Percentiles rank a stretch among this genome's conserved stretches.
Conservation (phyloP, 2,888 invertebrate species). For the Balanococcus diminutus region DNA sequence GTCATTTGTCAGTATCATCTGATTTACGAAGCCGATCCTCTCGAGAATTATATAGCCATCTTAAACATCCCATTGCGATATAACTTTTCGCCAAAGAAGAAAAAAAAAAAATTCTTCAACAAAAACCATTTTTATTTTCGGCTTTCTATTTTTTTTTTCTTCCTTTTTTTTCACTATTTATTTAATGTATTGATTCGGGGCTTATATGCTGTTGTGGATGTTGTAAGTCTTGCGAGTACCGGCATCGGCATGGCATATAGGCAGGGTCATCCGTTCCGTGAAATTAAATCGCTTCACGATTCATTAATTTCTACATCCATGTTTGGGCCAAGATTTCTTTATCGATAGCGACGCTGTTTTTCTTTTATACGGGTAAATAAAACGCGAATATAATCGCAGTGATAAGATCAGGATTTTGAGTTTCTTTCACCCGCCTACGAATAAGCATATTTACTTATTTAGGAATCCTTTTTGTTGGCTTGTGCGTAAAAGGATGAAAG, state of each 20-base stretch:
- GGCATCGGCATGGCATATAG: too few relatives aligned
- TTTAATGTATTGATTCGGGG: not conserved
- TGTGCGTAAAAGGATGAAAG: too few relatives aligned
- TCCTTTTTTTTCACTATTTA: not conserved
- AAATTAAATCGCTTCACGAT: constrained; percentile 35
- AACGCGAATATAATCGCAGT: not conserved
- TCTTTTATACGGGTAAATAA: not conserved
- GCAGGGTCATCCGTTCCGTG: not conserved
- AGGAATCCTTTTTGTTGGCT: too few relatives aligned
- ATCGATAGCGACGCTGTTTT: not conserved
- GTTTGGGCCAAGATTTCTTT: not conserved
- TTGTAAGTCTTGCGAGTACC: not conserved
- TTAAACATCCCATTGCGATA: constrained; percentile 36
- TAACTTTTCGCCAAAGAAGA: constrained; percentile 3
- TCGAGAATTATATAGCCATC: constrained; percentile 22
- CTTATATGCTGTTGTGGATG: not conserved
- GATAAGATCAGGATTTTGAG: not conserved
- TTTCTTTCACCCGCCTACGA: not conserved
- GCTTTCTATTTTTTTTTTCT: not conserved
- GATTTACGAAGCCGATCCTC: constrained; percentile 18
- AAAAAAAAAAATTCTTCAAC: not conserved
- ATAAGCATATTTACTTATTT: too few relatives aligned
- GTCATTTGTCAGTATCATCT: constrained; percentile 41
- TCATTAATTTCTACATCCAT: constrained; percentile 11
- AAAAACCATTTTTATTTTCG: not conserved